Evolutionary conservation across 2,888 invertebrate species (phyloP).

Genomic region (Drosophila affinis): DNA sequence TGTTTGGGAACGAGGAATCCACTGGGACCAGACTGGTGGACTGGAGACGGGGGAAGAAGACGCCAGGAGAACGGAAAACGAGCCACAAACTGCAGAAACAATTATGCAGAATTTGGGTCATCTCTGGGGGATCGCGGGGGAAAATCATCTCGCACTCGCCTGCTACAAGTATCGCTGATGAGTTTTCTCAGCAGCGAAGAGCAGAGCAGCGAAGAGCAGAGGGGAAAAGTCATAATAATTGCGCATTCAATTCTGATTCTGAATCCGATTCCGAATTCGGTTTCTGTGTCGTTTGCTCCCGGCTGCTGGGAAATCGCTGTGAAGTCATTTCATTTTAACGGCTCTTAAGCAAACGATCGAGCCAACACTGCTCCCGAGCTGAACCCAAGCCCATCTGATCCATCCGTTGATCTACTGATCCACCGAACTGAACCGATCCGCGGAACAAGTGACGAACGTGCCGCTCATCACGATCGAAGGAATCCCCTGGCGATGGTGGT

Average conservation of each 20-base stretch:
- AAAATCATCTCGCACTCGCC: constrained; percentile 4
- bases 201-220: constrained; percentile 36
- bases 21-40: constrained; percentile 6
- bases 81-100: constrained; percentile 53
- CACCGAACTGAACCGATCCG: constrained; percentile 15
- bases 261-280: constrained; percentile 51
- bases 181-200: constrained; percentile 45
- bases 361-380: constrained; percentile 33
- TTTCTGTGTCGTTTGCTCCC: constrained; percentile 33
- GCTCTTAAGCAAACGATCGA: constrained; percentile 35
- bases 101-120: constrained; percentile 75
- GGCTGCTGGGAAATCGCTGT: constrained; percentile 29
- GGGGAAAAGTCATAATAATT: constrained; percentile 50
- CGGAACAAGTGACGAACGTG: constrained; percentile 54
- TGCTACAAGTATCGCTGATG: constrained; percentile 42
- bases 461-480: constrained; percentile 63
- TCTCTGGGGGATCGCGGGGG: constrained; percentile 48
- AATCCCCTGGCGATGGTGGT: constrained; percentile 19
- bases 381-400: not conserved
- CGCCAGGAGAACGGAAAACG: constrained; percentile 28
- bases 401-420: constrained; percentile 27
- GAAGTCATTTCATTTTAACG: constrained; percentile 59
- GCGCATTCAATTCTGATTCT: constrained; percentile 53
- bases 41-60: not conserved
- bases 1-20: constrained; percentile 39